Conservation (phyloP, 92 coral and sea anemone species). For the Parazoanthus darwini region DNA sequence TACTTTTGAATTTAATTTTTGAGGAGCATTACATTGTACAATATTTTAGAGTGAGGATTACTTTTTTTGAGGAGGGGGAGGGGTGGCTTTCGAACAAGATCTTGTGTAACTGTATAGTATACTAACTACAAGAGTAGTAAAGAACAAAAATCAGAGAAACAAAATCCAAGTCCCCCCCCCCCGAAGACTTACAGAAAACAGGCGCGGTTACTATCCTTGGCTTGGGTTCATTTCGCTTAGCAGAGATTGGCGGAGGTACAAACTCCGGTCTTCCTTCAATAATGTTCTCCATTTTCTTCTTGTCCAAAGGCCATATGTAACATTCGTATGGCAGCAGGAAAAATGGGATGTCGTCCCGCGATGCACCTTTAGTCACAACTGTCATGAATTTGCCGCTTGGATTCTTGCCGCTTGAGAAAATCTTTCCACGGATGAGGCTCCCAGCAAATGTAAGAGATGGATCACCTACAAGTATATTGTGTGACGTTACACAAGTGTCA, state of each 20-base stretch:
- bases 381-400: conserved; percentile 35
- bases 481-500: not conserved
- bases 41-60: no score
- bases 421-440: conserved; percentile 32
- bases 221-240: conserved; percentile 8
- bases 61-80: no score
- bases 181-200: not conserved
- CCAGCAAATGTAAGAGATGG: conserved; percentile 9
- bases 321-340: conserved; percentile 20
- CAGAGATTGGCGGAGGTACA: conserved; percentile 19
- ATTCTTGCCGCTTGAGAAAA: conserved; percentile 26
- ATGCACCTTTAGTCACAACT: conserved; percentile 20
- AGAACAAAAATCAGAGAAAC: no score
- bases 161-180: not conserved
- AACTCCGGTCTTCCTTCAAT: conserved; percentile 39
- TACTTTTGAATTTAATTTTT: no score
- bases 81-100: no score
- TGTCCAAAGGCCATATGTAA: conserved; percentile 32
- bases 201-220: conserved; percentile 9
- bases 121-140: no score
- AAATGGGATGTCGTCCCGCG: conserved; percentile 28
- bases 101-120: no score
- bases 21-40: no score
- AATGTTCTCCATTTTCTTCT: conserved; percentile 39
- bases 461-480: not conserved